Evolutionary conservation across 2,797 vertebrate genomes (phyloP).

Genomic region (Enteromius paludinosus): DNA sequence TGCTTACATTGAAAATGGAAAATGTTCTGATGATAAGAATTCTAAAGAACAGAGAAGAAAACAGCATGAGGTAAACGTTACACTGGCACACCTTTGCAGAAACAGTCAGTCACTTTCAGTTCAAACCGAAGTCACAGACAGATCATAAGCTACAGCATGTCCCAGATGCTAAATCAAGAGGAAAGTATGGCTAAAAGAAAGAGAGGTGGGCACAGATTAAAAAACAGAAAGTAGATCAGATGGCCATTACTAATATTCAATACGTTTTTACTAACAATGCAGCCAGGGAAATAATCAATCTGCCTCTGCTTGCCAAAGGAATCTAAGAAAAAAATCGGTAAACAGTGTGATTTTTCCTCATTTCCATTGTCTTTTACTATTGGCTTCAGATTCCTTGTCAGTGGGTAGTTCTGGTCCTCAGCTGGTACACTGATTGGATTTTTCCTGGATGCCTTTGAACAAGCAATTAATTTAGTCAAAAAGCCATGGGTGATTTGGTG

Average conservation of each 20-base stretch:
- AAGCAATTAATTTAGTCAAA: slow-evolving; percentile 65
- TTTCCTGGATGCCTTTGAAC: slow-evolving; percentile 60
- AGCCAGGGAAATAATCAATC: not conserved
- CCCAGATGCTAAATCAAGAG: slow-evolving; percentile 70
- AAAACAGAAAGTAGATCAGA: slow-evolving; percentile 10
- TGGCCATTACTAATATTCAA: not conserved
- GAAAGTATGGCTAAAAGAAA: slow-evolving; percentile 58
- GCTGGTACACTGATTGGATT: slow-evolving; percentile 58
- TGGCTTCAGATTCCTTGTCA: slow-evolving; percentile 49
- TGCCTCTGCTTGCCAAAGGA: slow-evolving; percentile 8
- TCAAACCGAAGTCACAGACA: not conserved
- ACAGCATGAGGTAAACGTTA: not conserved
- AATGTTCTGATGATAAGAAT: not conserved
- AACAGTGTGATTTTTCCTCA: slow-evolving; percentile 25
- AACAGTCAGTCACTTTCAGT: slow-evolving; percentile 24
- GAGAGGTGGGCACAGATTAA: slow-evolving; percentile 20
- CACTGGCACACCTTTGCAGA: slow-evolving; percentile 34
- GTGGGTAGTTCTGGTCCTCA: slow-evolving; percentile 55
- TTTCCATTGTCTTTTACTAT: slow-evolving; percentile 43
- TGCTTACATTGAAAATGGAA: not conserved
- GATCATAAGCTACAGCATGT: slow-evolving; percentile 49
- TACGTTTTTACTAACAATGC: not conserved
- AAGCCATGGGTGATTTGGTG: slow-evolving; percentile 55
- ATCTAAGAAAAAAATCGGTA: not conserved
- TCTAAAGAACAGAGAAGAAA: not conserved